phyloP scores from a whole-genome alignment of 1,140 invertebrate genomes.

The Helicoverpa zea region DNA sequence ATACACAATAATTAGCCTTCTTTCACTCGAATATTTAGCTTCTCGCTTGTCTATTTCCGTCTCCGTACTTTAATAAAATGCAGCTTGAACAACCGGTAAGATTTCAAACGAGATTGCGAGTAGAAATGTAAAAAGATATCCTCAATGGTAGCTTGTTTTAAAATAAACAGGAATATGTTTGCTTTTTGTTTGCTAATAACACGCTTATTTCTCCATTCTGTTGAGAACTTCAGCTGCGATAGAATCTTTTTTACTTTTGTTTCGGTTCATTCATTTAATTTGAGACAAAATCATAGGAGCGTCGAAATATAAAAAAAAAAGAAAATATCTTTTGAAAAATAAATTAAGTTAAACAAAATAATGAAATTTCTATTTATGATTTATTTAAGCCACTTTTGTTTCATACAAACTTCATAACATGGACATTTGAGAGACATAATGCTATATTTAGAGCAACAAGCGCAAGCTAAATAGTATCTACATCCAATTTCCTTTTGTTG shows the following conservation, averaged over 20 bases:
- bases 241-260: constrained; percentile 4
- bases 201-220: constrained; percentile 18
- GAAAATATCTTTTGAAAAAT: too few species aligned
- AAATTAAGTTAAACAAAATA: neutral
- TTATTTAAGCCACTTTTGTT: too few species aligned
- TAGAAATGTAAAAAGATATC: constrained; percentile 22
- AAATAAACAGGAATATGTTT: constrained; percentile 35
- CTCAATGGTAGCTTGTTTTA: constrained; percentile 25
- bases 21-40: constrained; percentile 18
- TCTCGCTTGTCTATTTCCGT: neutral
- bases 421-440: too few species aligned
- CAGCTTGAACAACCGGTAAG: constrained; percentile 22
- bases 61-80: constrained; percentile 10
- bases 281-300: neutral
- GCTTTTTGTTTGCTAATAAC: constrained; percentile 33
- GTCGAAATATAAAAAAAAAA: too few species aligned
- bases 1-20: constrained; percentile 43
- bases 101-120: constrained; percentile 25
- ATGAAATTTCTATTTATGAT: neutral
- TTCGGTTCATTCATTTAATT: neutral
- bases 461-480: neutral
- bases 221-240: neutral
- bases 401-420: too few species aligned
- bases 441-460: too few species aligned
- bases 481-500: constrained; percentile 16